Percentiles rank a stretch among this genome's conserved stretches.
Conservation (phyloP, 2,113 vertebrate genomes). For the Scortum barcoo region DNA sequence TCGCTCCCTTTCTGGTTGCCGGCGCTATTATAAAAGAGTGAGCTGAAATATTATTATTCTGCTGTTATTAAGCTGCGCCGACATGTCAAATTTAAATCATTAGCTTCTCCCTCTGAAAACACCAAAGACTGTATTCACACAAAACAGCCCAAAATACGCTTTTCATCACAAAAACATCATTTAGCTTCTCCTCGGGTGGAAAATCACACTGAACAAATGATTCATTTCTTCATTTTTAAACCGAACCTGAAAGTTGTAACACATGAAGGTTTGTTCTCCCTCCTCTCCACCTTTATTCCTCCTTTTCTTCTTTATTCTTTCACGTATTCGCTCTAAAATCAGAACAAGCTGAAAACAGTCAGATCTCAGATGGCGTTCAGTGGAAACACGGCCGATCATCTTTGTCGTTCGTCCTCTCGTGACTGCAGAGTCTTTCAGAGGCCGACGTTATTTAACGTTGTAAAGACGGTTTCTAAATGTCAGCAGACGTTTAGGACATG, state of each 20-base stretch:
- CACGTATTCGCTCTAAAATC: too few relatives aligned
- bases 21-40: slow-evolving; percentile 55
- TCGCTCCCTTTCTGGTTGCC: slow-evolving; percentile 8
- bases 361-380: not conserved
- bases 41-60: slow-evolving; percentile 72
- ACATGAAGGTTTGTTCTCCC: not conserved
- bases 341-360: not conserved
- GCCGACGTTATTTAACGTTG: too few relatives aligned
- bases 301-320: too few relatives aligned
- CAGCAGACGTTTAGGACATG: too few relatives aligned
- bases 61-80: slow-evolving; percentile 58
- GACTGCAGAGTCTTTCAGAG: not conserved
- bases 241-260: slow-evolving; percentile 24
- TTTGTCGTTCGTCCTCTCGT: not conserved
- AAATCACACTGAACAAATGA: slow-evolving; percentile 39
- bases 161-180: slow-evolving; percentile 51
- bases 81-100: slow-evolving; percentile 65
- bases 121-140: slow-evolving; percentile 41
- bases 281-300: not conserved
- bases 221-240: slow-evolving; percentile 18
- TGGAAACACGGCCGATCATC: too few relatives aligned
- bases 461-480: too few relatives aligned
- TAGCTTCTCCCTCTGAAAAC: slow-evolving; percentile 52
- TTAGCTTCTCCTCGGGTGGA: slow-evolving; percentile 23
- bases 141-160: slow-evolving; percentile 47